Evolutionary conservation across 2,888 invertebrate genomes (phyloP).

Genomic region (Allophyes oxyacanthae): DNA sequence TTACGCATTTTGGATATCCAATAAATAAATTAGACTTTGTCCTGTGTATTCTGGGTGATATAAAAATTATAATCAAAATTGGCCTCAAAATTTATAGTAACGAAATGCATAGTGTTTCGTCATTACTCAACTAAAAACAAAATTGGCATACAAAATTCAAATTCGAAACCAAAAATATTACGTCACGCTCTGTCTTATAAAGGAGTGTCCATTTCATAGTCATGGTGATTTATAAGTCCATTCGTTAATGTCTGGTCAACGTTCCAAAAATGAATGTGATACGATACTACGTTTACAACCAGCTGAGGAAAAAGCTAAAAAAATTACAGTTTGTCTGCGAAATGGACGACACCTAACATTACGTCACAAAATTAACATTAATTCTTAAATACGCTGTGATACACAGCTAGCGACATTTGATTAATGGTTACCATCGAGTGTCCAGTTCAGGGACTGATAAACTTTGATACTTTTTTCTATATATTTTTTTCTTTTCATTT

Average conservation of each 20-base stretch:
- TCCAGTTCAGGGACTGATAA: no score
- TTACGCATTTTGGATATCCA: conserved; percentile 56
- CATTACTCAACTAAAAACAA: conserved; percentile 57
- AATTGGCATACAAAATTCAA: conserved; percentile 75
- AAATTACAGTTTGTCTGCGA: no score
- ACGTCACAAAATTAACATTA: no score
- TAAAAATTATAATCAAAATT: conserved; percentile 51
- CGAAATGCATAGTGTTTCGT: conserved; percentile 60
- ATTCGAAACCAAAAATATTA: conserved; percentile 37
- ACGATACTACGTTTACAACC: no score
- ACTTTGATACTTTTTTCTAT: no score
- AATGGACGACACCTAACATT: no score
- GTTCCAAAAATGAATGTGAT: not conserved
- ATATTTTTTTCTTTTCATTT: no score
- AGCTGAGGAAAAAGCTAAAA: no score
- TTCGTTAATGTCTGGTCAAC: not conserved
- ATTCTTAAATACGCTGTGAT: no score
- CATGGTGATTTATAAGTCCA: not conserved
- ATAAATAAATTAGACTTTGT: conserved; percentile 49
- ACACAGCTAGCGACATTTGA: not conserved
- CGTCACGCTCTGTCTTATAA: conserved; percentile 73
- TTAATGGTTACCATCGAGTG: not conserved
- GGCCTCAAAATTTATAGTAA: conserved; percentile 68
- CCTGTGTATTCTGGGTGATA: conserved; percentile 76
- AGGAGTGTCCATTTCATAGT: not conserved